Conservation (phyloP, 2,797 vertebrate species). For the Pseudotriccus pelzelni region DNA sequence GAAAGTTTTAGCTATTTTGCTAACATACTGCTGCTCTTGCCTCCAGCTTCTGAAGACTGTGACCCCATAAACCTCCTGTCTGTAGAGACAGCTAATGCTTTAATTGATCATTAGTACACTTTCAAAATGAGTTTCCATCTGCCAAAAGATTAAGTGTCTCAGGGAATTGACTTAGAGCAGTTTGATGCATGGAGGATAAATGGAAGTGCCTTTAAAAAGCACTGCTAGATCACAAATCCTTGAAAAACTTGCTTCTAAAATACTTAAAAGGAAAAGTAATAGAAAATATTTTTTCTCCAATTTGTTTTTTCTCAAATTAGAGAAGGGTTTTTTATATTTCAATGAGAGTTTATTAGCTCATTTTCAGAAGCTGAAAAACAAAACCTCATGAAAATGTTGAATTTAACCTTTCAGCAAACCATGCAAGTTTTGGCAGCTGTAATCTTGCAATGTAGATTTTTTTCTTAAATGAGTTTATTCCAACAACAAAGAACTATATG, state of each 20-base stretch:
- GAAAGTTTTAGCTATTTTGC: slow-evolving; percentile 1
- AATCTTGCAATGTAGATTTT: not conserved
- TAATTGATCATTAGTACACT: slow-evolving; percentile 62
- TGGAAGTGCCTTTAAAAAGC: slow-evolving; percentile 11
- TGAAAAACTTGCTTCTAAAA: slow-evolving; percentile 18
- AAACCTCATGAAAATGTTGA: not conserved
- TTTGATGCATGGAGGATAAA: slow-evolving; percentile 26
- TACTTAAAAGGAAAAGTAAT: not conserved
- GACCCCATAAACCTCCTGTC: slow-evolving; percentile 30
- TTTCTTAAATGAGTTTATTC: not conserved
- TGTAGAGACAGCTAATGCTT: slow-evolving; percentile 45
- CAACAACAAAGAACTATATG: not conserved
- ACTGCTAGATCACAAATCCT: not conserved
- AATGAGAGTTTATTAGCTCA: not conserved
- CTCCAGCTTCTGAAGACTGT: slow-evolving; percentile 15
- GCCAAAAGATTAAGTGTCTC: slow-evolving; percentile 51
- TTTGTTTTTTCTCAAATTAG: not conserved
- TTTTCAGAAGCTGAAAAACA: not conserved
- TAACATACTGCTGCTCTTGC: not conserved
- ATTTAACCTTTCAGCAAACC: not conserved
- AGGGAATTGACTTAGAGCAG: slow-evolving; percentile 29
- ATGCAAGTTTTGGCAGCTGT: not conserved
- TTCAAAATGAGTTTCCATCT: slow-evolving; percentile 54
- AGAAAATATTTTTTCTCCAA: not conserved
- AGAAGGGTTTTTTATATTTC: not conserved